Evolutionary conservation across 2,113 vertebrate species (phyloP).

Genomic region (Psittacara wagleri): DNA sequence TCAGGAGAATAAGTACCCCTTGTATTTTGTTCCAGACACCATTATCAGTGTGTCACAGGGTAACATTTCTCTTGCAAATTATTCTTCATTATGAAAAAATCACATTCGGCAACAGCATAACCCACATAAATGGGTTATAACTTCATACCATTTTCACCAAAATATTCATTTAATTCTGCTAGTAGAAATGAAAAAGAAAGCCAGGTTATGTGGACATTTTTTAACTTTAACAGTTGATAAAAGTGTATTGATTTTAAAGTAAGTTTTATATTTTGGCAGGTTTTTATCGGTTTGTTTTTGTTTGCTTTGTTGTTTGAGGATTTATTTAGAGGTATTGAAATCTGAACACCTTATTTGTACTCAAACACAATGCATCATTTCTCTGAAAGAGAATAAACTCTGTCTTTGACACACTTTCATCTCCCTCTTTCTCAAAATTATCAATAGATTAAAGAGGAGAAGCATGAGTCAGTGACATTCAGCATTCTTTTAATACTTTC

Average conservation of each 20-base stretch:
- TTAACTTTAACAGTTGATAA: not conserved
- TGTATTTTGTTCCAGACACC: not conserved
- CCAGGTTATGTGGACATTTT: accelerated
- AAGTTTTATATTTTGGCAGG: not conserved
- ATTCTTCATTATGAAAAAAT: not conserved
- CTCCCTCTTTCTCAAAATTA: not conserved
- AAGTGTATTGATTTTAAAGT: not conserved
- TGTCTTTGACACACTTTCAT: not conserved
- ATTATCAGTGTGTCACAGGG: not conserved
- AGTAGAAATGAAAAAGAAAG: not conserved
- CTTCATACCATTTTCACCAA: not conserved
- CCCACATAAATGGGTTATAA: not conserved
- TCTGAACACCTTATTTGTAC: not conserved
- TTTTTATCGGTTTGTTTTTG: not conserved
- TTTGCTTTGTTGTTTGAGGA: not conserved
- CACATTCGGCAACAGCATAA: not conserved
- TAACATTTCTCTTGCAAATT: not conserved
- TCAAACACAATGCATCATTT: not conserved
- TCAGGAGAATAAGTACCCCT: not conserved
- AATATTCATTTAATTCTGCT: not conserved
- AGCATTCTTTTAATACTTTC: not conserved
- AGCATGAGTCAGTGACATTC: not conserved
- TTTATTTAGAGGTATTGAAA: not conserved
- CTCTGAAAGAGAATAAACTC: not conserved
- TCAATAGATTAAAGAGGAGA: not conserved